A percentile compares a stretch with the other conserved stretches of the same genome.
phyloP scores from a whole-genome alignment of 2,797 vertebrate genomes.

The Toxotes lorentzi region DNA sequence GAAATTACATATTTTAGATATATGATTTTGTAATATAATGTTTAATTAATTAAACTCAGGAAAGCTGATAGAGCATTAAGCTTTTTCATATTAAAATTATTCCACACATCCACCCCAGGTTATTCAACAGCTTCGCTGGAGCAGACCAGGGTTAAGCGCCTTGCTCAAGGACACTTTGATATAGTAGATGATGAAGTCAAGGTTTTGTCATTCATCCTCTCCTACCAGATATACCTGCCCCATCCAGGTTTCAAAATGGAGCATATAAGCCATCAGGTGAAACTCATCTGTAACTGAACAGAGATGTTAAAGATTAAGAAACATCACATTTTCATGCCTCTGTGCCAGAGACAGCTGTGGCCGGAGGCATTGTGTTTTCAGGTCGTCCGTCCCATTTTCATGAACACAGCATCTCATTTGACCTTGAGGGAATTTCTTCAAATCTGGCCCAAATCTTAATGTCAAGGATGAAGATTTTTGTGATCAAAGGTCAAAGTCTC shows the following conservation, averaged over 20 bases:
- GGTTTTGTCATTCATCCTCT: background rate
- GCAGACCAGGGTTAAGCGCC: background rate
- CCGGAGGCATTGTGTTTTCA: too few relatives aligned
- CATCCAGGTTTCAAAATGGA: too few relatives aligned
- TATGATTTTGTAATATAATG: too few relatives aligned
- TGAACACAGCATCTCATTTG: too few relatives aligned
- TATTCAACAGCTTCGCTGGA: background rate
- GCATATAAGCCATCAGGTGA: background rate
- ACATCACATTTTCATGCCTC: background rate
- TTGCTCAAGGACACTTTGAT: background rate
- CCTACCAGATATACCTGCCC: too few relatives aligned
- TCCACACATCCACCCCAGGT: background rate
- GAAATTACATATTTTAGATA: background rate
- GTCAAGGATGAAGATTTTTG: too few relatives aligned
- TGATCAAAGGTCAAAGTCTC: too few relatives aligned
- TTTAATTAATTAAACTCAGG: background rate
- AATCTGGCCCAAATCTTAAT: too few relatives aligned
- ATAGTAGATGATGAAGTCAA: background rate
- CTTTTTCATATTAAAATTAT: background rate
- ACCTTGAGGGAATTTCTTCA: too few relatives aligned
- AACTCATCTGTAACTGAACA: background rate
- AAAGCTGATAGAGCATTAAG: background rate
- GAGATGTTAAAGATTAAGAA: too few relatives aligned
- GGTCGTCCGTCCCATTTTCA: too few relatives aligned
- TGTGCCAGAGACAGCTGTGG: too few relatives aligned